phyloP scores from a whole-genome alignment of 1,140 invertebrate species.

The Carposina sasakii region DNA sequence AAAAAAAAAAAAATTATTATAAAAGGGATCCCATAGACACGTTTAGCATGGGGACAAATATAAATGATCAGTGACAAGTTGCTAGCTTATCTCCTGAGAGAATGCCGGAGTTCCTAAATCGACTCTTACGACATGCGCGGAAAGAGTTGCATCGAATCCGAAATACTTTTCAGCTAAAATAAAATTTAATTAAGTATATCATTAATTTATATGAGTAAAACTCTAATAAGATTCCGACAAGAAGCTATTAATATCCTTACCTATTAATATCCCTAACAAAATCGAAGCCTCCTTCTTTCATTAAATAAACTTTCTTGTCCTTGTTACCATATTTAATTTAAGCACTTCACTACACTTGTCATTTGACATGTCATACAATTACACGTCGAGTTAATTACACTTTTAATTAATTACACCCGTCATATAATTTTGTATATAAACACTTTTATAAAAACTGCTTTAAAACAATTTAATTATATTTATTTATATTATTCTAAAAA shows the following conservation, averaged over 20 bases:
- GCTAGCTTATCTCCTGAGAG: no score
- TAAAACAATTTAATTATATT: slow-evolving; percentile 5
- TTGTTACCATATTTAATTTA: neutral
- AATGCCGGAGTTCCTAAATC: no score
- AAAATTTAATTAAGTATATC: no score
- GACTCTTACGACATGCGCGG: no score
- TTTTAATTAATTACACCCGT: neutral
- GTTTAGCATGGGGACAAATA: no score
- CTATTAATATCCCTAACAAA: neutral
- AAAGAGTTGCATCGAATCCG: no score
- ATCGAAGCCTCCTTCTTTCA: neutral
- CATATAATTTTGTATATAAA: neutral
- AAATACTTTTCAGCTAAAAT: no score
- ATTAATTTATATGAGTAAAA: no score
- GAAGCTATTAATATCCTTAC: neutral
- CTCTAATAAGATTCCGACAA: neutral
- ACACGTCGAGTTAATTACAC: neutral
- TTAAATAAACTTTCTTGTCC: neutral
- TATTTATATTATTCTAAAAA: slow-evolving; percentile 6
- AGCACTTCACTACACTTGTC: neutral
- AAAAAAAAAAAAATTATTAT: no score
- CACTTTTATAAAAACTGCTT: neutral
- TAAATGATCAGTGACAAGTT: no score
- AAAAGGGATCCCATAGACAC: no score
- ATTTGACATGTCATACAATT: neutral